Percentiles rank a stretch among this genome's conserved stretches.
These are phyloP conservation scores for Hypolimnas misippus DNA, from an alignment of 2,888 invertebrate species.

Conservation along the genomic window DNA sequence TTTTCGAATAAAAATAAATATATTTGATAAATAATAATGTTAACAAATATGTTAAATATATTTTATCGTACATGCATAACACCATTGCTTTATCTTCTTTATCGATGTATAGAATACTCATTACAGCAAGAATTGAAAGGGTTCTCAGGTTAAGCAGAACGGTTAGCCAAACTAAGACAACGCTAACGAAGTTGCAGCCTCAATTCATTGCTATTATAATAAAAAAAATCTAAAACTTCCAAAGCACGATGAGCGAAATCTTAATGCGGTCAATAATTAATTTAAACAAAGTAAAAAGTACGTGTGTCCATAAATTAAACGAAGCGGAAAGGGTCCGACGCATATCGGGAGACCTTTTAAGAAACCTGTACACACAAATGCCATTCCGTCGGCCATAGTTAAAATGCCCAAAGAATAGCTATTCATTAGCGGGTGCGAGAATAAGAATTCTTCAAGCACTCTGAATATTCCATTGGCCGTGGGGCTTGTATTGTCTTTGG, in stretches of 20 bases:
- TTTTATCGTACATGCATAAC: no score
- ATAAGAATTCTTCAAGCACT: conserved; percentile 81
- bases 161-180: background rate
- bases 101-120: background rate
- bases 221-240: conserved; percentile 45
- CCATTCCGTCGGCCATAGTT: conserved; percentile 82
- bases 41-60: no score
- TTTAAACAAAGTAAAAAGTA: conserved; percentile 72
- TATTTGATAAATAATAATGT: no score
- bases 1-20: no score
- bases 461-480: conserved; percentile 77
- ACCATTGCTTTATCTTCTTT: no score
- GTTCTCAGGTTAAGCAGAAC: background rate
- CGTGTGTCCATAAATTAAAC: conserved; percentile 76
- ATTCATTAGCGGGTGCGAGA: conserved; percentile 84
- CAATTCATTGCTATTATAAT: conserved; percentile 16
- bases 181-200: background rate
- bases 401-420: conserved; percentile 83
- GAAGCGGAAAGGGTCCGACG: conserved; percentile 79
- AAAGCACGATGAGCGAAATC: conserved; percentile 61
- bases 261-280: conserved; percentile 74
- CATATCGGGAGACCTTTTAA: conserved; percentile 81
- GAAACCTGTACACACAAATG: conserved; percentile 81
- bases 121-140: background rate
- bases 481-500: conserved; percentile 80